A percentile compares a stretch with the other conserved stretches of the same genome.
Conservation (phyloP, 2,888 invertebrate species). For the Lycia hirtaria region DNA sequence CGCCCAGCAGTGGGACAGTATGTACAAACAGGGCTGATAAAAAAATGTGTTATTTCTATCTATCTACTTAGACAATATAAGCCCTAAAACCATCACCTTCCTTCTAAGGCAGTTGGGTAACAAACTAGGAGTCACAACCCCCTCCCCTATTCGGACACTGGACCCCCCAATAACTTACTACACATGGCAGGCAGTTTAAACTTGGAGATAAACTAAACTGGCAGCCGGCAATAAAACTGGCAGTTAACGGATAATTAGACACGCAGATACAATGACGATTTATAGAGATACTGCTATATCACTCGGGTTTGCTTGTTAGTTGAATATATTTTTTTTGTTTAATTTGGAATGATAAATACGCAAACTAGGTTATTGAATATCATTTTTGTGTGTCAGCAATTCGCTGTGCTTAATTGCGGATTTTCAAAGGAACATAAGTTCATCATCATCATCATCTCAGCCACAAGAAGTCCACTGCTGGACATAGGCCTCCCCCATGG, state of each 20-base stretch:
- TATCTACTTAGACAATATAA: no score
- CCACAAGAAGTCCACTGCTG: no score
- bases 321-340: not conserved
- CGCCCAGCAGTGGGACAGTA: no score
- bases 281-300: slow-evolving; percentile 48
- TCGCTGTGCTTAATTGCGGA: no score
- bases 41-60: no score
- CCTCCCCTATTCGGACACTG: slow-evolving; percentile 40
- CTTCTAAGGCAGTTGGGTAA: no score
- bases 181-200: slow-evolving; percentile 76
- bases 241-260: slow-evolving; percentile 80
- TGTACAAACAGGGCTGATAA: no score
- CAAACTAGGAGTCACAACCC: slow-evolving; percentile 16
- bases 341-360: not conserved
- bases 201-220: slow-evolving; percentile 73
- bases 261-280: slow-evolving; percentile 69
- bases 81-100: no score
- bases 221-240: slow-evolving; percentile 73
- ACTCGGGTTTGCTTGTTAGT: slow-evolving; percentile 18
- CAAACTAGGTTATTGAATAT: not conserved
- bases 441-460: no score
- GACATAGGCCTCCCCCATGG: no score
- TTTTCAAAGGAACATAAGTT: no score
- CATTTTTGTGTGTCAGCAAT: no score
- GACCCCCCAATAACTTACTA: slow-evolving; percentile 63